A percentile compares a stretch with the other conserved stretches of the same genome.
Conservation (phyloP, 2,797 vertebrate genomes). For the Anomalospiza imberbis region DNA sequence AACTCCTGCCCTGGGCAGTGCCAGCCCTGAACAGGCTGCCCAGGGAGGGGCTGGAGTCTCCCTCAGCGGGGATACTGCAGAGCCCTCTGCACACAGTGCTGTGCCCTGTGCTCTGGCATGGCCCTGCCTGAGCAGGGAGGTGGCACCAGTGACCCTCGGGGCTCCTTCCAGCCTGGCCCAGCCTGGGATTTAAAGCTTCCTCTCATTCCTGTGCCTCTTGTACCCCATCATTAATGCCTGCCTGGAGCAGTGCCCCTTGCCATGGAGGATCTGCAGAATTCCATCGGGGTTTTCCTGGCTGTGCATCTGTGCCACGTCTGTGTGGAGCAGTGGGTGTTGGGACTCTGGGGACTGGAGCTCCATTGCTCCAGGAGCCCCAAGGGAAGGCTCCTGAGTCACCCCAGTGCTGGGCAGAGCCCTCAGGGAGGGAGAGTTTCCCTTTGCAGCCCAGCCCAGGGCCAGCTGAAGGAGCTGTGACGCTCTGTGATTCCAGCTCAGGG, state of each 20-base stretch:
- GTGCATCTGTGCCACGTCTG: accelerated
- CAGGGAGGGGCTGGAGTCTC: not conserved
- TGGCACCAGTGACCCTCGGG: not conserved
- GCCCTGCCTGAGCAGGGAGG: not conserved
- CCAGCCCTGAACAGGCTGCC: not conserved
- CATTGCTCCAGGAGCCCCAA: not conserved
- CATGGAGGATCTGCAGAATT: not conserved
- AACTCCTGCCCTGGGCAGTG: not conserved
- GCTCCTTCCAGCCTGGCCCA: too few species aligned
- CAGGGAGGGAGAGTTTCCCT: not conserved
- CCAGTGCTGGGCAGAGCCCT: not conserved
- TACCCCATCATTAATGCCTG: not conserved
- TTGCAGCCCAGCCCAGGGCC: not conserved
- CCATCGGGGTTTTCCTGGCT: not conserved
- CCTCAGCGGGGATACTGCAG: not conserved
- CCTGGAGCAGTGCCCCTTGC: not conserved
- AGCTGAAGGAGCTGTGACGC: not conserved
- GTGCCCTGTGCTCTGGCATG: not conserved
- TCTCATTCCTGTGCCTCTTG: not conserved
- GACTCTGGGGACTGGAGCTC: not conserved
- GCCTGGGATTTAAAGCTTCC: not conserved
- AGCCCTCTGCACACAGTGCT: not conserved
- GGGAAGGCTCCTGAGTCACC: not conserved
- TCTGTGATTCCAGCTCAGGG: not conserved
- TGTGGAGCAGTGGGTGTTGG: not conserved